Base-by-base conservation (phyloP, 2,888 invertebrate species). In the Idaea aversata region DNA sequence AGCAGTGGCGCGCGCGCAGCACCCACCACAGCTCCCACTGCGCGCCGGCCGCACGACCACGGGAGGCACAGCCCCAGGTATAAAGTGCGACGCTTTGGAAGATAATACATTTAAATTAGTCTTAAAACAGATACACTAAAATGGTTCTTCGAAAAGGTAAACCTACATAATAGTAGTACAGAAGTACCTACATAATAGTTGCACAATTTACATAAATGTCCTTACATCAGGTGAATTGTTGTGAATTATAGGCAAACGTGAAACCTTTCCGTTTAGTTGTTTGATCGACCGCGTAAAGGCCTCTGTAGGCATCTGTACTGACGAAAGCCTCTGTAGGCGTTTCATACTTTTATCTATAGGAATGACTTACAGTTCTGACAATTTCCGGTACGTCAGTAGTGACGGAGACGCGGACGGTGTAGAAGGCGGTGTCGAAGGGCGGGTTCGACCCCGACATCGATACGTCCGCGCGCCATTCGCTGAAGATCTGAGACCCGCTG, bases 1-100 rank as follows among this genome's bases (percentile, higher is more conserved):
- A 94, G 91, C 66, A 88, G 76, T 0, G 93, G 92, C 7, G 93
- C 90, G 63, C 93, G 93, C 0, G 95, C 94, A 0, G 93, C 88
- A 74, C 88, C 86, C 71, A 95, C 88, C 69, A 96, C 88, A 7
- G 84, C 84, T 15, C 88, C 86, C n/a, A 97, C 94, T 67, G 96
- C 96, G 4, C 87, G 82, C 5, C 94, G 93, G 5, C 93, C 88
- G 81, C 97, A 97, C 5, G 94, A 91, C 63, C 93, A 92, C 15
- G 97, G 97, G 65, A 97, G 88, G 80, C 97, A 97, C 15, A 96
- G 87, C 0, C 97, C 97, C 5, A 97, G 90, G 78, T 96, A 95
- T 61, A 97, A 88, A 4, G 95, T 94, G 79, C 96, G 95, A 57
- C 94, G 93, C 97, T 97, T 35, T 84, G 57, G 5, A 34, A 63